Conservation (phyloP, 2,113 vertebrate species). For the Psammodynastes pulverulentus region DNA sequence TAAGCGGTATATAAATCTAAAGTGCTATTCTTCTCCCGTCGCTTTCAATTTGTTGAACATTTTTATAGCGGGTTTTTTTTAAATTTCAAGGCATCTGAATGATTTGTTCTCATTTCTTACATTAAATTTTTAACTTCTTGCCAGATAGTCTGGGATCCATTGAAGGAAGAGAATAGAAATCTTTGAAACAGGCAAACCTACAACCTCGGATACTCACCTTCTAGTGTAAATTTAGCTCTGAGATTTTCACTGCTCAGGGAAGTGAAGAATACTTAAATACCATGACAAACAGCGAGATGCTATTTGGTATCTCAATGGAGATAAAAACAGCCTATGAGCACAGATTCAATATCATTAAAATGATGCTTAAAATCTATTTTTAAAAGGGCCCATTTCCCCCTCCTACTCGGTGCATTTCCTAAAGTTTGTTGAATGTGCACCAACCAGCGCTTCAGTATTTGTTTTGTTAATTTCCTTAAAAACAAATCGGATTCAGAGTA, state of each 20-base stretch:
- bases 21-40: background rate
- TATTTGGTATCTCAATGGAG: conserved; percentile 37
- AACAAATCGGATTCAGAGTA: conserved; percentile 72
- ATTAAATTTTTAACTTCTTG: background rate
- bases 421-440: conserved; percentile 70
- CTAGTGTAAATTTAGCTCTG: background rate
- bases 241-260: background rate
- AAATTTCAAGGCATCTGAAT: background rate
- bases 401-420: conserved; percentile 62
- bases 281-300: conserved; percentile 22
- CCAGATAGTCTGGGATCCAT: background rate
- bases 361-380: conserved; percentile 64
- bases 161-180: background rate
- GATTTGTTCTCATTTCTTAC: background rate
- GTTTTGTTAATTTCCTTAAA: conserved; percentile 80
- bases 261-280: background rate
- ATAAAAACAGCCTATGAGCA: conserved; percentile 60
- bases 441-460: conserved; percentile 66
- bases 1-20: no score
- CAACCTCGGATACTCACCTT: no score
- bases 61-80: background rate
- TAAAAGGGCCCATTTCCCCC: conserved; percentile 32
- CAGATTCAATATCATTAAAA: conserved; percentile 69
- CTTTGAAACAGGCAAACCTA: background rate
- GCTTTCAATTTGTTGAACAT: background rate